Base-by-base conservation (phyloP, 2,888 invertebrate genomes). In the Idaea dimidiata region DNA sequence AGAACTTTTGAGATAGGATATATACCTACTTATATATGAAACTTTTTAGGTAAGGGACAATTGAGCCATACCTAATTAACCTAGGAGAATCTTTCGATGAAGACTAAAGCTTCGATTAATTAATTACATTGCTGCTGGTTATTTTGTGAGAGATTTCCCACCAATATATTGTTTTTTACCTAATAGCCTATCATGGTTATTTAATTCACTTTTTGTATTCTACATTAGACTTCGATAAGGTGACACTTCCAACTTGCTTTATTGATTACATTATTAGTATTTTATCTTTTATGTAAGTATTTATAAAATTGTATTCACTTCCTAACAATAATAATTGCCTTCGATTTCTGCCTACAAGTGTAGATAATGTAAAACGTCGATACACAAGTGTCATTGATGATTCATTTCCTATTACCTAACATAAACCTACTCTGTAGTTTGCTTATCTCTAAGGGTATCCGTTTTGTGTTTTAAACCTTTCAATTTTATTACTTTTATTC, bases 401-500 rank as follows among this genome's bases (percentile, higher is more conserved):
- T 43, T 43, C 43, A 43, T 43, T 43, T 43, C 43, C 43, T 8
- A 8, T 32, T 3, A 43, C 43, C 43, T 43, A 43, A 43, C 10
- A 43, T 43, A 71, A 84, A 76, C 82, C 65, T 43, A 63, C 73
- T 86, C 86, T 81, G 84, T 72, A 82, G 72, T 82, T 73, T 67
- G 68, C 69, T 74, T 65, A 66, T 68, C 71, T 72, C 80, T 80
- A 17, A 56, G 10, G 18, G 18, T 18, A 78, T 81, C 79, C 78
- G 78, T 74, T 75, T 80, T 75, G 82, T 75, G 79, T 83, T 75
- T 83, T 83, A 84, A 86, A 83, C 81, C 82, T 79, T 78, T 75
- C 76, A 84, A 80, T 56, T 91, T 91, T 91, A 91, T 90, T 87
- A 82, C 84, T 84, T 83, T 85, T 88, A 90, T 89, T 89, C 88